Percentiles rank a stretch among this genome's conserved stretches.
Evolutionary conservation across 2,888 invertebrate species (phyloP).

Genomic region (Herminia tarsipennalis): DNA sequence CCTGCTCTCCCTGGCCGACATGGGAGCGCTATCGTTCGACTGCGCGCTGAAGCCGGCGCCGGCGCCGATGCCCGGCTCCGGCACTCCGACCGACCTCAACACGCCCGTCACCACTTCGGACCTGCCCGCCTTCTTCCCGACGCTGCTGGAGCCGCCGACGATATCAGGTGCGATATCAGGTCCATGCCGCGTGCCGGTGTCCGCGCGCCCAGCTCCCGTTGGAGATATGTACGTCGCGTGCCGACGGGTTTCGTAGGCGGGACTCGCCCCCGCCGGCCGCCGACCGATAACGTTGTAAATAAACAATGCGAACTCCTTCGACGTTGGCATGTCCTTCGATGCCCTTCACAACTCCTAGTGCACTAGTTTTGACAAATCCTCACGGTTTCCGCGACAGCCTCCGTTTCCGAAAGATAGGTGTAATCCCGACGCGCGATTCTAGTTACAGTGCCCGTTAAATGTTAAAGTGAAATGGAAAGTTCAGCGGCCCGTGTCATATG

Average conservation of each 20-base stretch:
- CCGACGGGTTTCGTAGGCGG: conserved; percentile 61
- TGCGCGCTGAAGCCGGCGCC: conserved; percentile 77
- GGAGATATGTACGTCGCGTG: conserved; percentile 30
- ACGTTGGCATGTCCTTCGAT: conserved; percentile 44
- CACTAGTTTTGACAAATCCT: conserved; percentile 19
- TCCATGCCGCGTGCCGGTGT: conserved; percentile 37
- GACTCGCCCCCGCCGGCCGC: conserved; percentile 56
- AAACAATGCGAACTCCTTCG: conserved; percentile 63
- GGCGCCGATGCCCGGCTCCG: conserved; percentile 68
- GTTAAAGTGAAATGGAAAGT: conserved; percentile 78
- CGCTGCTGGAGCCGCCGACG: conserved; percentile 94
- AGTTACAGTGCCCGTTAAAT: conserved; percentile 53
- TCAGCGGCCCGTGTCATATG: conserved; percentile 63
- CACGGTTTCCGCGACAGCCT: conserved; percentile 22
- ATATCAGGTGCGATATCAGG: conserved; percentile 97
- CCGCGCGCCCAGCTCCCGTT: conserved; percentile 26
- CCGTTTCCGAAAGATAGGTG: conserved; percentile 28
- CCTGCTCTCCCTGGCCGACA: conserved; percentile 85
- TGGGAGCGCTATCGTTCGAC: conserved; percentile 84
- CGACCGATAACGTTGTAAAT: conserved; percentile 78
- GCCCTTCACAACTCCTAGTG: conserved; percentile 48
- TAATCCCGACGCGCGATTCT: conserved; percentile 37
- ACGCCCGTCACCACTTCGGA: conserved; percentile 98
- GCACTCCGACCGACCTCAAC: conserved; percentile 94
- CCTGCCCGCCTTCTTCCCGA: conserved; percentile 96